These are phyloP conservation scores for Eupithecia exiguata DNA, from an alignment of 2,888 invertebrate species.

Conservation along the genomic window DNA sequence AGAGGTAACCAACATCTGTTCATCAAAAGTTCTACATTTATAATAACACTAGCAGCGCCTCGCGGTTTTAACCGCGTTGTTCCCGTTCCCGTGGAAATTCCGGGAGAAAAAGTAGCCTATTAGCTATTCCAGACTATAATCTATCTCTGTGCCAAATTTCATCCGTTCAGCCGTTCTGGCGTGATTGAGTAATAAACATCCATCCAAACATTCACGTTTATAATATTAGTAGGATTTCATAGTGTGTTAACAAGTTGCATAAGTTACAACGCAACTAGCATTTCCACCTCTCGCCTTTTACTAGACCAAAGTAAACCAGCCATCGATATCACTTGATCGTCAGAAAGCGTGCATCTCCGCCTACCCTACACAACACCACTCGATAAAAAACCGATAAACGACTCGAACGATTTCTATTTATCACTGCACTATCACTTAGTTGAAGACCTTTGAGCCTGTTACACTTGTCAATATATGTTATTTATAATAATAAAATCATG, in stretches of 20 bases:
- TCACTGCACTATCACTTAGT: constrained; percentile 55
- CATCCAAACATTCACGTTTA: too few species aligned
- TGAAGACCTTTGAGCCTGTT: constrained; percentile 61
- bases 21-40: too few species aligned
- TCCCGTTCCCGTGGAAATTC: too few species aligned
- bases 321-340: constrained; percentile 3
- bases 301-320: neutral
- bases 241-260: neutral
- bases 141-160: too few species aligned
- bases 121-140: too few species aligned
- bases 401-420: constrained; percentile 46
- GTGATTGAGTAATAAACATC: too few species aligned
- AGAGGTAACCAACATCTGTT: too few species aligned
- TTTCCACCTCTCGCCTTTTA: neutral
- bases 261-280: neutral
- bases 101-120: too few species aligned
- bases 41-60: too few species aligned
- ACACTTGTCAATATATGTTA: constrained; percentile 31
- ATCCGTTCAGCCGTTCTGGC: too few species aligned
- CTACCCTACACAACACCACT: constrained; percentile 33
- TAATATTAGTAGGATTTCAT: too few species aligned
- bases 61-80: too few species aligned
- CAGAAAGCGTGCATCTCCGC: constrained; percentile 17
- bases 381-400: constrained; percentile 52
- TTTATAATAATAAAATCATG: constrained; percentile 58